Evolutionary conservation across 2,113 vertebrate species (phyloP).

Genomic region (Nestor notabilis): DNA sequence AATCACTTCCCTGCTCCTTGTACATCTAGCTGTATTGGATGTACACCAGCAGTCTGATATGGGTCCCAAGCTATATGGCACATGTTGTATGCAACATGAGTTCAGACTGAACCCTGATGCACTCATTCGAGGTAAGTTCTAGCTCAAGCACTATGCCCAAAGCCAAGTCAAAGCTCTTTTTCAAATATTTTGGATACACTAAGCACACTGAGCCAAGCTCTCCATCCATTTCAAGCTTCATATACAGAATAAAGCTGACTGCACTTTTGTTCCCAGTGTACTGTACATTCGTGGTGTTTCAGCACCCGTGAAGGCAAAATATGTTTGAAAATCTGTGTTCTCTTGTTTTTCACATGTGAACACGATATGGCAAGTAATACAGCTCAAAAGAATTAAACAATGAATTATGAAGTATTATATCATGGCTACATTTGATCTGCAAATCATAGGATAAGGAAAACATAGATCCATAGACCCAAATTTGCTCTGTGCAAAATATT

Average conservation of each 20-base stretch:
- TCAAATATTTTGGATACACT: background rate
- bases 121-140: background rate
- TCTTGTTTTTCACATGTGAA: background rate
- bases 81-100: rapidly evolving
- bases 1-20: background rate
- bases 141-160: background rate
- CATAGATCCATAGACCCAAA: background rate
- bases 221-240: background rate
- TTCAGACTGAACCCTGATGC: background rate
- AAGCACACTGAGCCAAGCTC: background rate
- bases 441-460: background rate
- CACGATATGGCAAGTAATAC: background rate
- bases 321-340: background rate
- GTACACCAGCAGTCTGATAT: background rate
- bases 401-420: background rate
- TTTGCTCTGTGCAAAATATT: background rate
- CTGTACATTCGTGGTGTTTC: background rate
- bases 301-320: background rate
- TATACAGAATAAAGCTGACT: background rate
- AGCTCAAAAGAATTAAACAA: background rate
- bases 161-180: background rate
- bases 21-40: background rate
- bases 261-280: background rate
- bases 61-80: background rate
- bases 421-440: background rate